Base-by-base conservation (phyloP, 2,113 vertebrate genomes). In the Pterocles orientalis region DNA sequence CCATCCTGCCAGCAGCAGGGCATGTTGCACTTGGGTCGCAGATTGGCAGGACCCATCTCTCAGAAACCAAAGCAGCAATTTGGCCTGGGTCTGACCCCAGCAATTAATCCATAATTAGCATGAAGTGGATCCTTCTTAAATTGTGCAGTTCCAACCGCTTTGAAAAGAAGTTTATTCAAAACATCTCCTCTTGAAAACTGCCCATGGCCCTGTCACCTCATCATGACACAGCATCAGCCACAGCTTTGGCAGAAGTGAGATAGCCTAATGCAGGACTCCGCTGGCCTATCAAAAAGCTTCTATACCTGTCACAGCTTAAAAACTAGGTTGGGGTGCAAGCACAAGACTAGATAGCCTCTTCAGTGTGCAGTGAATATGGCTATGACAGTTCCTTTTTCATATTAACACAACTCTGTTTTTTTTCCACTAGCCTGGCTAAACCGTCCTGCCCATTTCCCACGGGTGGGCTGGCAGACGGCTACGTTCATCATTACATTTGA, bases 401-500 rank as follows among this genome's bases (percentile, higher is more conserved):
- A 45, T 8, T 18, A 45, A 34, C 34, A 51, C 17, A 80, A 64
- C 2, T 57, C 9, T 34, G 10, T 36, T 69, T 54, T 73, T 80
- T 87, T 60, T 23, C 33, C 47, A 39, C 69, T 41, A 62, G n/a
- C 43, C 56, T 71, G 62, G 66, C 53, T 58, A 58, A 93, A 54
- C 12, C 4, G 0, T 24, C 43, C 50, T 29, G 21, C 39, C n/a
- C 0, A 1, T 17, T 56, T 88, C 47, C 90, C 17, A 3, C 4
- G 25, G 45, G n/a, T 2, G 15, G 20, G 43, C 31, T 50, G 76
- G 48, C 85, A 68, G 25, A 16, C 0, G 0, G 7, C 0, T 7
- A 9, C 21, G 43, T 23, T 68, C 26, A 51, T 88, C 12, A 24
- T 43, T 45, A 8, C n/a, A 33, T 10, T 71, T 48, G 75, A 33